Base-by-base conservation (phyloP, 2,888 invertebrate species). In the Tetragnatha montana region DNA sequence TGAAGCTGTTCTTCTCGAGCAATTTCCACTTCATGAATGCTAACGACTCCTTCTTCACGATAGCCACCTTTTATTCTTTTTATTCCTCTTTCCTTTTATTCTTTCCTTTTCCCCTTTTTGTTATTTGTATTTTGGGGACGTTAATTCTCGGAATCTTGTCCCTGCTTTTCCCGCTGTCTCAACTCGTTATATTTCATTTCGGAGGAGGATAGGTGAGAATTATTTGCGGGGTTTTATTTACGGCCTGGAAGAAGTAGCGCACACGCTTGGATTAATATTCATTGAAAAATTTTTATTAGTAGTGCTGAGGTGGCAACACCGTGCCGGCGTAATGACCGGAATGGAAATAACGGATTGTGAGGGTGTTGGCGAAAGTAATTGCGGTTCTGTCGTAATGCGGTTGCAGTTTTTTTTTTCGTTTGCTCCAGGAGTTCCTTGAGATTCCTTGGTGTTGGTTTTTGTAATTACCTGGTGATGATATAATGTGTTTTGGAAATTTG, bases 21-120 rank as follows among this genome's bases (percentile, higher is more conserved):
- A 86, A 81, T 89, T 86, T 89, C 84, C 85, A 80, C 85, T 81
- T 85, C 89, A 84, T 89, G 89, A 89, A 89, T 89, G 81, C 71
- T 89, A 89, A 89, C 84, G 85, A 85, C 68, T 69, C 60, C 60
- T 81, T 19, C 60, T 76, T 70, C 85, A 22, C 70, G 70, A 35
- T 71, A 19, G 71, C 69, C 76, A 6, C 50, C 21, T 79, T 51
- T 78, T 71, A n/a, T 78, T 47, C 68, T 17, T 35, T 76, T 69
- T 50, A 47, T 47, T 47, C 70, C n/a, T 70, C 10, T 6, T 19
- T 8, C 12, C 49, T 76, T 50, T 76, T 76, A 49, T 47, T n/a
- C 10, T 22, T 60, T 60, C 0, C 6, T 75, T 7, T 10, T 60
- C 12, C 12, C 60, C 12, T 50, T 75, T 19, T 49, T 49, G 47